phyloP scores from a whole-genome alignment of 2,888 invertebrate genomes.

The Drosophila anomelani region DNA sequence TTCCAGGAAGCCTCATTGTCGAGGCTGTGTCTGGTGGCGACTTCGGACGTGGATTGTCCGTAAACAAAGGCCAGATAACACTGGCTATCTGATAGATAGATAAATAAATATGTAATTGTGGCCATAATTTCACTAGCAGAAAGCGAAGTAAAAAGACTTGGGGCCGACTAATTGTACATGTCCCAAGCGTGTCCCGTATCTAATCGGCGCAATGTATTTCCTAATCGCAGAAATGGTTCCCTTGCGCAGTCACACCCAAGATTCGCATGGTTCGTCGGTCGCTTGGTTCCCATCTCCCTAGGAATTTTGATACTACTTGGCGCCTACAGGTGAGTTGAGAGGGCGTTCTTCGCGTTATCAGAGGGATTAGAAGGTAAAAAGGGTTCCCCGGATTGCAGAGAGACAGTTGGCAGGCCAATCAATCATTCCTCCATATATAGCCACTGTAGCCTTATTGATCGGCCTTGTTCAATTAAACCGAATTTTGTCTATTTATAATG shows the following conservation, averaged over 20 bases:
- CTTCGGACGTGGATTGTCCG: conserved; percentile 22
- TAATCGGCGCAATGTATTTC: conserved; percentile 60
- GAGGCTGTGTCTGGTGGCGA: conserved; percentile 4
- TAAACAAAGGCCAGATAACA: conserved; percentile 38
- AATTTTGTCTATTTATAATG: conserved; percentile 32
- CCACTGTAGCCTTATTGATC: conserved; percentile 27
- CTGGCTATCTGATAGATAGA: conserved; percentile 35
- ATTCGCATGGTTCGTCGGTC: conserved; percentile 24
- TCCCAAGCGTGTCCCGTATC: conserved; percentile 49
- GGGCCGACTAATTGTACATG: conserved; percentile 27
- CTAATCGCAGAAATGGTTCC: conserved; percentile 42
- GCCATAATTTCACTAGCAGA: conserved; percentile 45
- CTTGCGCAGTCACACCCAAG: conserved; percentile 1
- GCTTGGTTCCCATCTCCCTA: neutral
- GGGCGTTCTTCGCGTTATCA: conserved; percentile 6
- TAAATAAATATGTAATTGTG: conserved; percentile 62
- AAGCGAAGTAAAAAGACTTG: conserved; percentile 14
- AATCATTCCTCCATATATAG: conserved; percentile 14
- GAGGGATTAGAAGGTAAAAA: neutral
- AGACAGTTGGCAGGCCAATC: conserved; percentile 19
- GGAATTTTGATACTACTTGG: neutral
- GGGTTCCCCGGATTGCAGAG: conserved; percentile 9
- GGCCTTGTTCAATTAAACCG: conserved; percentile 25
- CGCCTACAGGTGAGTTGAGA: conserved; percentile 19
- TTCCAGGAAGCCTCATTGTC: conserved; percentile 36